Evolutionary conservation across 2,797 vertebrate genomes (phyloP), one percentile per base, ranked within the genome.

Genomic region (Chelidonichthys spinosus): DNA sequence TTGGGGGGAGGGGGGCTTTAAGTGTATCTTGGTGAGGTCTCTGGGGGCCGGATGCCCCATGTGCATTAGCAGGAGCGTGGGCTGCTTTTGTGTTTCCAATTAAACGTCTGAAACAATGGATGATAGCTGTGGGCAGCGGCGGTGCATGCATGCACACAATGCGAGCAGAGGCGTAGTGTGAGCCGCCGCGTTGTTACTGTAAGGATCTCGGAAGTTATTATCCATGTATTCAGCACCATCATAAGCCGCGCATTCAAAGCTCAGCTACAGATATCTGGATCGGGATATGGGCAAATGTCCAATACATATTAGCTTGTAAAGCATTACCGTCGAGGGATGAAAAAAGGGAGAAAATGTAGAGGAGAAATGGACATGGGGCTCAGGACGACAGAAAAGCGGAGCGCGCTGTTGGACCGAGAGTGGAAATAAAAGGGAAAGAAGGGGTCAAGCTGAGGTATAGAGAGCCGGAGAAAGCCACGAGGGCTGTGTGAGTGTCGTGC

Each of bases 1-100:
- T 25, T 25, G 25, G 54, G 72, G 25, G 71, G 59, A 37, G 32
- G 63, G 73, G 17, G 74, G 39, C 72, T 87, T 84, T 80, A 81
- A 87, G 87, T 87, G 76, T 67, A 86, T 92, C 84, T 86, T 63
- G 76, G 72, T 58, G 78, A 81, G 78, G 59, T 88, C 84, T 88
- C 79, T 36, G 65, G 76, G 81, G 86, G 76, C 75, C 67, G 73
- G 53, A 78, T 72, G 61, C 66, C 61, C 69, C 79, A 75, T 86
- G 78, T 86, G 79, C 82, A 79, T 90, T 89, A 85, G 85, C 85
- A 52, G 72, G 72, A 78, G 85, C 72, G 84, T 90, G 87, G 85
- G 85, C 78, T 47, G 84, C 82, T 83, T 90, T 83, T 91, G 82
- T 91, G 78, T 89, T 88, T 90, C 89, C 89, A 92, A 90, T 94